phyloP scores from a whole-genome alignment of 2,888 invertebrate species.

The Drosophila borborema region DNA sequence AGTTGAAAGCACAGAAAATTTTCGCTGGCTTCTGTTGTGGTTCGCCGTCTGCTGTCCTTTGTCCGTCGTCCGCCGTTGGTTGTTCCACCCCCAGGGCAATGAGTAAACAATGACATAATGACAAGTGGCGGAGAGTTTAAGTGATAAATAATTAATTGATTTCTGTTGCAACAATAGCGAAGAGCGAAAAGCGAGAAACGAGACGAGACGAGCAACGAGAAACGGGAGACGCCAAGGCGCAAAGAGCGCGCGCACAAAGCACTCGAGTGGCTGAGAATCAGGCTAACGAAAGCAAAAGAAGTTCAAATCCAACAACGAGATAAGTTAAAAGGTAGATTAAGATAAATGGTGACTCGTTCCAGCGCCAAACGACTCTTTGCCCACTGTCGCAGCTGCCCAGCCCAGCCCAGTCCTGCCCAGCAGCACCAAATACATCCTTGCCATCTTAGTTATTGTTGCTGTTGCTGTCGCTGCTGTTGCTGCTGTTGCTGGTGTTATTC shows the following conservation, averaged over 20 bases:
- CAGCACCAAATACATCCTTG: constrained; percentile 13
- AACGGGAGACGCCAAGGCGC: neutral
- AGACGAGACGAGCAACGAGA: neutral
- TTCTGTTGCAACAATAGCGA: constrained; percentile 80
- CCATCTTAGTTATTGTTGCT: constrained; percentile 1
- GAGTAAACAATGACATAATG: constrained; percentile 85
- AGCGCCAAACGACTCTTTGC: constrained; percentile 43
- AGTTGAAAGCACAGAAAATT: constrained; percentile 70
- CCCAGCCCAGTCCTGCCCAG: neutral
- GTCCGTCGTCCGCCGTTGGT: neutral
- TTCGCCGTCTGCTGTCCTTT: constrained; percentile 21
- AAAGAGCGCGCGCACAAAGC: constrained; percentile 6
- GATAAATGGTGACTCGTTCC: constrained; percentile 79
- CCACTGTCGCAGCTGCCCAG: constrained; percentile 38
- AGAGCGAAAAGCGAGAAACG: constrained; percentile 6
- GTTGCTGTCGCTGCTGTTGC: constrained; percentile 6
- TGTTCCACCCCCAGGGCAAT: constrained; percentile 67
- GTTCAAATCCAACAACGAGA: constrained; percentile 74
- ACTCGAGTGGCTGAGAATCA: constrained; percentile 38
- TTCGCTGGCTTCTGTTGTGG: constrained; percentile 24
- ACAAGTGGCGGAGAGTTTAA: constrained; percentile 85
- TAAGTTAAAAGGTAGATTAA: constrained; percentile 82
- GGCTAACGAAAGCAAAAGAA: constrained; percentile 49
- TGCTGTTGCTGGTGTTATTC: constrained; percentile 49
- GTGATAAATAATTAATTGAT: constrained; percentile 85